phyloP scores from a whole-genome alignment of 2,888 invertebrate species.

The Leptinotarsa rubiginosa region DNA sequence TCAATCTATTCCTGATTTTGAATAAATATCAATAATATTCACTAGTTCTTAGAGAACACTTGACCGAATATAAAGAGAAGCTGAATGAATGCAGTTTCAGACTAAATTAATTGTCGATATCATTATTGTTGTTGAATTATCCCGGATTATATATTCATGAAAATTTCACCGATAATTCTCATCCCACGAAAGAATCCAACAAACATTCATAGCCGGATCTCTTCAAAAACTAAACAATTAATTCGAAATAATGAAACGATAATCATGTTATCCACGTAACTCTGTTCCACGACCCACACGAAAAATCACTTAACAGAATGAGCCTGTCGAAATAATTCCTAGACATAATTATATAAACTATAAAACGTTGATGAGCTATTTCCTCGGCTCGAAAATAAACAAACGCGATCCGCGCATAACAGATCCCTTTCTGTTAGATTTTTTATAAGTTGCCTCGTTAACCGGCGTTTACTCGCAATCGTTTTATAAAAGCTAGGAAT shows the following conservation, averaged over 20 bases:
- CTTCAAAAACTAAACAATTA: not conserved
- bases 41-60: no score
- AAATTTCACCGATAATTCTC: no score
- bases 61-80: no score
- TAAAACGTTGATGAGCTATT: conserved; percentile 21
- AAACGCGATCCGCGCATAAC: conserved; percentile 17
- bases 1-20: no score
- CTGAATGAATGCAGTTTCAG: no score
- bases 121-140: no score
- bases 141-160: no score
- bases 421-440: conserved; percentile 23
- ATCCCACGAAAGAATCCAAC: not conserved
- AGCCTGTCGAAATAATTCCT: conserved; percentile 20
- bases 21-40: no score
- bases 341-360: conserved; percentile 21
- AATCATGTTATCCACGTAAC: not conserved
- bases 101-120: no score
- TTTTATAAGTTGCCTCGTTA: conserved; percentile 36
- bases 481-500: conserved; percentile 16
- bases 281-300: conserved; percentile 1
- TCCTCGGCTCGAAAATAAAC: conserved; percentile 15
- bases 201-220: not conserved
- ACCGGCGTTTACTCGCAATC: conserved; percentile 32
- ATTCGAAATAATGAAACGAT: conserved; percentile 2
- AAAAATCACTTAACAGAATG: conserved; percentile 15